Percentiles rank a stretch among this genome's conserved stretches.
Evolutionary conservation across 2,797 vertebrate genomes (phyloP).

Genomic region (Cottoperca gobio): DNA sequence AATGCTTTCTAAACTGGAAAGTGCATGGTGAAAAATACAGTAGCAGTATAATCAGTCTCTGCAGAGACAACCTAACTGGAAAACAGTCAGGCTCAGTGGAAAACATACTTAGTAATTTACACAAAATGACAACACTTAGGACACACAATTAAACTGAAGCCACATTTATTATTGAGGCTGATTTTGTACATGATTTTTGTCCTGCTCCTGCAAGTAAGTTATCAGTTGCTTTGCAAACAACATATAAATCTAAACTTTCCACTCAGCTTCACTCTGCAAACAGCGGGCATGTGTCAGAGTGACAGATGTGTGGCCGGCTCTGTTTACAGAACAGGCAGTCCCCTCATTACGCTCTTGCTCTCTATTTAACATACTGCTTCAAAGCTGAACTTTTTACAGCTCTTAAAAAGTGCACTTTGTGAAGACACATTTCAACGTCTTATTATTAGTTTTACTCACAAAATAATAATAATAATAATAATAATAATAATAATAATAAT

Average conservation of each 20-base stretch:
- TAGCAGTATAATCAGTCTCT: neutral
- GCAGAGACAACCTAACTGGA: neutral
- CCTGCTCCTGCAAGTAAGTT: neutral
- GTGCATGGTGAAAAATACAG: neutral
- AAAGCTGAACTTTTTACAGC: neutral
- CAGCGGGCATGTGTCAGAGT: conserved; percentile 53
- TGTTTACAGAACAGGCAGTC: conserved; percentile 72
- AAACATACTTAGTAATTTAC: neutral
- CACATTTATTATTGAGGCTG: neutral
- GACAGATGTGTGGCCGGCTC: conserved; percentile 65
- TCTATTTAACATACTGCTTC: conserved; percentile 24
- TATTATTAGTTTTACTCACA: conserved; percentile 9
- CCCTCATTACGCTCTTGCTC: conserved; percentile 40
- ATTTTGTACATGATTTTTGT: neutral
- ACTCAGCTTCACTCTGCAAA: conserved; percentile 62
- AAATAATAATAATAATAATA: too few species aligned
- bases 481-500: too few species aligned
- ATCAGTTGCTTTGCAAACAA: conserved; percentile 31
- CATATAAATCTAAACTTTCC: conserved; percentile 70
- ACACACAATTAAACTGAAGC: neutral
- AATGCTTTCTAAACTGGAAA: neutral
- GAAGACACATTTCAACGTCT: neutral
- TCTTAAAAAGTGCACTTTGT: neutral
- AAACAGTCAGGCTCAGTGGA: conserved; percentile 1
- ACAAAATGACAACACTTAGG: neutral